Conservation (phyloP, 1,140 invertebrate genomes). For the Dinothrombium tinctorium region DNA sequence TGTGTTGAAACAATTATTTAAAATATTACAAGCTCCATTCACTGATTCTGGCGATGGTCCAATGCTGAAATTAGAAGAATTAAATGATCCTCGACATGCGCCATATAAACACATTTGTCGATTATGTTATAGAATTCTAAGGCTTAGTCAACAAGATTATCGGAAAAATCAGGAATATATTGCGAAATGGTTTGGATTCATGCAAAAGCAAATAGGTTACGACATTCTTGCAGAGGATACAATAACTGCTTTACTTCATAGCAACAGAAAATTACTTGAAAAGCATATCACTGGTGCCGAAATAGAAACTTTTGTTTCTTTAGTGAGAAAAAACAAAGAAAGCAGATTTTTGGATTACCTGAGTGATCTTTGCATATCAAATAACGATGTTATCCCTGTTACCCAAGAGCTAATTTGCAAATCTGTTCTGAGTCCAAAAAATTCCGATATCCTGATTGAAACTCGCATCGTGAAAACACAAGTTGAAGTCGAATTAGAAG, state of each 20-base stretch:
- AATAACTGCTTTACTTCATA: constrained; percentile 90
- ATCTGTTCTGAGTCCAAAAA: constrained; percentile 70
- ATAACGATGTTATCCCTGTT: constrained; percentile 91
- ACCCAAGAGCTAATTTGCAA: constrained; percentile 98
- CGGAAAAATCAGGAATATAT: constrained; percentile 99
- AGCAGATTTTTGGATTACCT: constrained; percentile 78
- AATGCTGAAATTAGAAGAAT: constrained; percentile 69
- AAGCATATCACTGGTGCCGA: constrained; percentile 94
- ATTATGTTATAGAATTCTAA: constrained; percentile 79
- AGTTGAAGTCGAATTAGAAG: too few species aligned
- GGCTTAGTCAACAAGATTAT: constrained; percentile 89
- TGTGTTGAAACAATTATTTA: constrained; percentile 44
- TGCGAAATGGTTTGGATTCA: constrained; percentile 95
- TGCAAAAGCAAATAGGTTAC: constrained; percentile 99
- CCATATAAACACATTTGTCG: constrained; percentile 90
- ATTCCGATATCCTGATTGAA: constrained; percentile 76
- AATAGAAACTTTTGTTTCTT: constrained; percentile 92
- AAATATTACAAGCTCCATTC: constrained; percentile 35
- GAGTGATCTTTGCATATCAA: constrained; percentile 95
- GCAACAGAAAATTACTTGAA: constrained; percentile 88
- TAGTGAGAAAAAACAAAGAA: constrained; percentile 68
- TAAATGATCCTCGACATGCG: constrained; percentile 69
- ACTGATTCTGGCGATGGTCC: constrained; percentile 31
- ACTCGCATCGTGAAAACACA: too few species aligned
- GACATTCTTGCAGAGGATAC: constrained; percentile 97